Base-by-base conservation (phyloP, 2,888 invertebrate species). In the Caenorhabditis wallacei region DNA sequence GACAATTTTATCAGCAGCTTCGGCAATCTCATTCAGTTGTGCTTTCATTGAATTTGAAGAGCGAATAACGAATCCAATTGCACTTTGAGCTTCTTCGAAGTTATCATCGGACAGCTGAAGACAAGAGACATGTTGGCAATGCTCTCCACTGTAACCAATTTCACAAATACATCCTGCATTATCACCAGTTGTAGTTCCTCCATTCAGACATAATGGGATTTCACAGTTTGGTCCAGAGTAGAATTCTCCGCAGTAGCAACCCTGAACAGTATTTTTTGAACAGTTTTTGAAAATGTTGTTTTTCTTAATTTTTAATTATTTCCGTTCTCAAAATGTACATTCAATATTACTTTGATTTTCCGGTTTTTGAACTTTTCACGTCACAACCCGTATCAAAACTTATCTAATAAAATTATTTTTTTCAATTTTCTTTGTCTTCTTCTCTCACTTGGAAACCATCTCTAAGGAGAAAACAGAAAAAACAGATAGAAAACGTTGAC, bases 201-300 rank as follows among this genome's bases (percentile, higher is more conserved):
- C 86, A 70, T 89, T 86, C 57, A 85, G 53, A 64, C 89, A 89
- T 11, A 86, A 22, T 20, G 83, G 75, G 37, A 48, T 46, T 68
- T 89, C 88, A 66, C 89, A 89, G 20, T 84, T 68, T 1, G 43
- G 24, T 11, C 89, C 89, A 2, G 76, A 61, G 71, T 76, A 89
- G 56, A 86, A 86, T n/a, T 84, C 82, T n/a, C 85, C 87, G 51
- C 89, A 89, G 48, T 85, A 87, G 63, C 89, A 89, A 11, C 63
- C 66, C 82, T 87, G 61, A 51, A 84, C 57, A 20, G 8, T 30
- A 8, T n/a, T 43, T n/a, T 16, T 18, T 8, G 63, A 37, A 40
- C 13, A 40, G 8, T 1, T 40, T 46, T 46, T 46, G 2, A 46
- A 46, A 46, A 13, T 40, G 13, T 46, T 64, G 43, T 8, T 57